Percentiles rank a stretch among this genome's conserved stretches.
phyloP scores from a whole-genome alignment of 2,797 vertebrate genomes.

The Ctenopoma kingsleyae region DNA sequence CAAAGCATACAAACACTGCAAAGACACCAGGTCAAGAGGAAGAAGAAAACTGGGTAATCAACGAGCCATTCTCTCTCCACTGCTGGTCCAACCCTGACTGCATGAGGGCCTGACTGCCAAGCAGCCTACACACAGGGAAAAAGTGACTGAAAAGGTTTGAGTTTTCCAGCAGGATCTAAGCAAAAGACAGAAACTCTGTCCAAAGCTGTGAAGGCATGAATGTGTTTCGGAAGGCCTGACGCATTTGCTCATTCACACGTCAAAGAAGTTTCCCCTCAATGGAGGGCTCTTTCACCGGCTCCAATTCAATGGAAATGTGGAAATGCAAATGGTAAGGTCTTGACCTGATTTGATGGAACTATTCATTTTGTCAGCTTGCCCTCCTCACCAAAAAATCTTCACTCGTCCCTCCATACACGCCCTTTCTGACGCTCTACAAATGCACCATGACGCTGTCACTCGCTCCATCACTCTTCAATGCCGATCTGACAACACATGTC shows the following conservation, averaged over 20 bases:
- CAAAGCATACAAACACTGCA: neutral
- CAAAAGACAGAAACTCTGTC: slow-evolving; percentile 51
- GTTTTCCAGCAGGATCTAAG: slow-evolving; percentile 67
- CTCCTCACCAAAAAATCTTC: slow-evolving; percentile 20
- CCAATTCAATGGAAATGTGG: slow-evolving; percentile 71
- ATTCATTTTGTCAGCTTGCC: slow-evolving; percentile 54
- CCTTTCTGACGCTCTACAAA: slow-evolving; percentile 46
- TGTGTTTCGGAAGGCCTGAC: slow-evolving; percentile 58
- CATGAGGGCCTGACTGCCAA: slow-evolving; percentile 51
- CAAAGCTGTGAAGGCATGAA: slow-evolving; percentile 61
- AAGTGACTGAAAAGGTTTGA: slow-evolving; percentile 47
- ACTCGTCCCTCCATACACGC: slow-evolving; percentile 2
- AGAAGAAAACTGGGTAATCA: slow-evolving; percentile 29
- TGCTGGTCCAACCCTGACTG: slow-evolving; percentile 30
- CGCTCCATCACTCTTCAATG: slow-evolving; percentile 41
- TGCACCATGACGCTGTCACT: slow-evolving; percentile 65
- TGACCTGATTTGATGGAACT: slow-evolving; percentile 55
- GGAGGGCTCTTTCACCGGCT: slow-evolving; percentile 42
- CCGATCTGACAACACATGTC: slow-evolving; percentile 34
- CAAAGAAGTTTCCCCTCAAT: slow-evolving; percentile 66
- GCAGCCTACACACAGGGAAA: slow-evolving; percentile 58
- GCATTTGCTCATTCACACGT: slow-evolving; percentile 67
- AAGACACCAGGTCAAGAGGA: slow-evolving; percentile 41
- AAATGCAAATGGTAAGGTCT: slow-evolving; percentile 67
- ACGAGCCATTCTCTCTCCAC: slow-evolving; percentile 29